These are phyloP conservation scores for Leguminivora glycinivorella DNA, from an alignment of 1,140 invertebrate genomes.

Conservation along the genomic window DNA sequence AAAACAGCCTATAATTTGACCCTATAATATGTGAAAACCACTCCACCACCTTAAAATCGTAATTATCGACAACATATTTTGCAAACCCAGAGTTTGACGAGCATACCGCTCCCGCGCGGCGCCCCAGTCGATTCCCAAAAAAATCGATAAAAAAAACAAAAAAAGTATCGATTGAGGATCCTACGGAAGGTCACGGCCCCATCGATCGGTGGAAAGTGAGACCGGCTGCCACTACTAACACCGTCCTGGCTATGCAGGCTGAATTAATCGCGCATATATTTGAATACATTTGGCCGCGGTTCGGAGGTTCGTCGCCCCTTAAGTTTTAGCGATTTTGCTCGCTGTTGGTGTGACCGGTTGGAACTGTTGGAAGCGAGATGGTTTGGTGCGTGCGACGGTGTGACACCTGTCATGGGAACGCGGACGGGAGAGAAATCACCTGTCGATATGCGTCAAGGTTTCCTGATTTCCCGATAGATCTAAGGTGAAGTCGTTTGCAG, in stretches of 20 bases:
- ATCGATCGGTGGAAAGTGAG: conserved; percentile 78
- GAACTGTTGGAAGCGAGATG: too few relatives aligned
- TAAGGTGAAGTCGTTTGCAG: too few relatives aligned
- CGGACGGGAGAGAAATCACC: background rate
- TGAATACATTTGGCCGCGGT: conserved; percentile 81
- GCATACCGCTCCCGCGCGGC: background rate
- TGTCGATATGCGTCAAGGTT: conserved; percentile 30
- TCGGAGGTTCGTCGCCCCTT: conserved; percentile 73
- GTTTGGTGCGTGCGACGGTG: background rate
- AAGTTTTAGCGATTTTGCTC: conserved; percentile 76
- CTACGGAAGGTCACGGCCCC: conserved; percentile 76
- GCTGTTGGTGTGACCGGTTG: conserved; percentile 32
- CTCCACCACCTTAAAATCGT: too few relatives aligned
- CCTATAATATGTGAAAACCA: too few relatives aligned
- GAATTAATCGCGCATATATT: conserved; percentile 84
- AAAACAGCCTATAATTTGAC: too few relatives aligned
- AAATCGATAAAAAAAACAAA: conserved; percentile 20
- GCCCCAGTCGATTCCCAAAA: conserved; percentile 20
- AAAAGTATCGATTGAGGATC: conserved; percentile 64
- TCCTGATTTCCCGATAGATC: too few relatives aligned
- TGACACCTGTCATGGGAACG: background rate
- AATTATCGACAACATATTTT: too few relatives aligned
- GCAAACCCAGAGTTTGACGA: too few relatives aligned
- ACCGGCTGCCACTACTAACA: conserved; percentile 76
- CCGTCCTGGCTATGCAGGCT: conserved; percentile 80